Percentiles rank a stretch among this genome's conserved stretches.
Conservation (phyloP, 2,113 vertebrate genomes). For the Peromyscus californicus region DNA sequence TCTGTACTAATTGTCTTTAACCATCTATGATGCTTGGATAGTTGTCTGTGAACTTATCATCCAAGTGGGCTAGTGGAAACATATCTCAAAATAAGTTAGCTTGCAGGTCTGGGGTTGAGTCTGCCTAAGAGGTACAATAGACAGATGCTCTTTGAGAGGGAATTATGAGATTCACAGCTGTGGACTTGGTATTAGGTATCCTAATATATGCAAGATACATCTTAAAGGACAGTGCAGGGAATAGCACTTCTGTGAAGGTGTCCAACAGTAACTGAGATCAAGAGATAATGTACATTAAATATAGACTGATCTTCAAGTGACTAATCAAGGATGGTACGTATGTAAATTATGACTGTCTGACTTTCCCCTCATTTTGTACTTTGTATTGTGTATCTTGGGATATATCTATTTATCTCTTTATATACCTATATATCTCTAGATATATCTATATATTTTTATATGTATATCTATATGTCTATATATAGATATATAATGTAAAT, state of each 20-base stretch:
- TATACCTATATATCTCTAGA: too few relatives aligned
- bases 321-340: neutral
- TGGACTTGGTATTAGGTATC: neutral
- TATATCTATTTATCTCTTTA: neutral
- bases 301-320: neutral
- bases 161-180: neutral
- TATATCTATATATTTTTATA: too few relatives aligned
- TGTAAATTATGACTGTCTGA: neutral
- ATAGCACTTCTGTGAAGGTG: neutral
- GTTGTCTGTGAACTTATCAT: neutral
- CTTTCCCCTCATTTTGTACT: neutral
- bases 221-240: neutral
- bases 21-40: fast-evolving
- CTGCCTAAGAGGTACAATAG: neutral
- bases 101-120: neutral
- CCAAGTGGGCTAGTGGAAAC: neutral
- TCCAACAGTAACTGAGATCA: neutral
- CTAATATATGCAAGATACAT: neutral
- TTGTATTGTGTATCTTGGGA: neutral
- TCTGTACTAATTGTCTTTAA: neutral
- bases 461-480: too few relatives aligned
- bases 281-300: neutral
- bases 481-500: neutral
- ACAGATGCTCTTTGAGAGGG: neutral
- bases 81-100: neutral